Evolutionary conservation across 2,113 vertebrate genomes (phyloP).

Genomic region (Circaetus gallicus): DNA sequence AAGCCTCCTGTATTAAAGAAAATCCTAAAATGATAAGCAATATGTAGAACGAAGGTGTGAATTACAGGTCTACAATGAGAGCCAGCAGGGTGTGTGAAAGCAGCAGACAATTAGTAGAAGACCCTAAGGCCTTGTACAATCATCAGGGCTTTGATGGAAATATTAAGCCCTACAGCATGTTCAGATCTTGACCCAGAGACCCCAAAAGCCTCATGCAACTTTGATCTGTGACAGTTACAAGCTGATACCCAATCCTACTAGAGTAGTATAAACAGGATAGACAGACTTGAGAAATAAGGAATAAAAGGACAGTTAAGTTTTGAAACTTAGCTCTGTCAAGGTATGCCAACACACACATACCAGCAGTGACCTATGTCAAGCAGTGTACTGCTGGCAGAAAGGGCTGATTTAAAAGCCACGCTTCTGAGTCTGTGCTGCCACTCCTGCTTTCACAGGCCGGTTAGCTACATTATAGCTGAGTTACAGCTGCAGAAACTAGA

Average conservation of each 20-base stretch:
- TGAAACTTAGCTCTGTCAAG: neutral
- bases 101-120: neutral
- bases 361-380: neutral
- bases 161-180: neutral
- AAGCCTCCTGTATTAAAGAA: neutral
- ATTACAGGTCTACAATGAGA: neutral
- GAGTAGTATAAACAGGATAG: neutral
- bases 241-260: neutral
- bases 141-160: neutral
- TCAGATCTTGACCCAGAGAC: neutral
- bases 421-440: neutral
- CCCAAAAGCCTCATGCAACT: neutral
- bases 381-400: neutral
- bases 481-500: neutral
- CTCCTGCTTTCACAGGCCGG: neutral
- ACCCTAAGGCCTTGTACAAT: neutral
- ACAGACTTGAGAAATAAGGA: neutral
- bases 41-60: neutral
- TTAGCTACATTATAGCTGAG: neutral
- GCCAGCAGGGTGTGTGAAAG: neutral
- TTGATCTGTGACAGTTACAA: neutral
- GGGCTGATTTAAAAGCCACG: rapidly evolving
- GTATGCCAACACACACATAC: neutral
- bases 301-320: neutral
- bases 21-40: neutral